Base-by-base conservation (phyloP, 53 echinoderm and acorn worm genomes). In the Apostichopus leukothele region DNA sequence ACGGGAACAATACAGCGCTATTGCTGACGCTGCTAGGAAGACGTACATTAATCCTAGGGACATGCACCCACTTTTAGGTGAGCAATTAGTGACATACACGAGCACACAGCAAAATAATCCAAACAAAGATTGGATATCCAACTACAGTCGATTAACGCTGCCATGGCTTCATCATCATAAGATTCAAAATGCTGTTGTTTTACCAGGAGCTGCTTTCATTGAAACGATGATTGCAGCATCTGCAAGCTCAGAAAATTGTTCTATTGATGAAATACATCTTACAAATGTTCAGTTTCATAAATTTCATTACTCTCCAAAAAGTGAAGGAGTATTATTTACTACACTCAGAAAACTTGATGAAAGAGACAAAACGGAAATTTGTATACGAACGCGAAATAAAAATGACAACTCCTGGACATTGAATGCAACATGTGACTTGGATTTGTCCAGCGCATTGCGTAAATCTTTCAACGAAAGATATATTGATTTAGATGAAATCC, bases 121-220 rank as follows among this genome's bases (percentile, higher is more conserved):
- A 84, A 89, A n/a, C 88, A 86, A 86, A 73, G 88, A 91, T 22
- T 95, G 95, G 95, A 91, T 88, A 14, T 67, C 91, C 18, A 67
- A 77, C 7, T 75, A 93, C n/a, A 60, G 84, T 16, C 84, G 75
- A 5, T 73, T 74, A 1, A 88, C 53, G 53, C 71, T 93, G 51
- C 95, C 95, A 4, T 95, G 95, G 95, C 67, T 95, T 1, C 88
- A 90, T n/a, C 92, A 94, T 71, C 94, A 94, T 66, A 84, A 92
- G 12, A 26, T 94, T 39, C 89, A 91, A 78, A 91, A 79, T 50
- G 92, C 86, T 51, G 89, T 92, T 3, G 86, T 94, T 57, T 76
- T 92, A 9, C 94, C 94, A 22, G 94, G 92, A 10, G 94, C 94
- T 10, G 94, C 93, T 1, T 93, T 87, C 77, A 89, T 91, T 19